Evolutionary conservation across 1,140 invertebrate species (phyloP).

Genomic region (Zophobas morio): DNA sequence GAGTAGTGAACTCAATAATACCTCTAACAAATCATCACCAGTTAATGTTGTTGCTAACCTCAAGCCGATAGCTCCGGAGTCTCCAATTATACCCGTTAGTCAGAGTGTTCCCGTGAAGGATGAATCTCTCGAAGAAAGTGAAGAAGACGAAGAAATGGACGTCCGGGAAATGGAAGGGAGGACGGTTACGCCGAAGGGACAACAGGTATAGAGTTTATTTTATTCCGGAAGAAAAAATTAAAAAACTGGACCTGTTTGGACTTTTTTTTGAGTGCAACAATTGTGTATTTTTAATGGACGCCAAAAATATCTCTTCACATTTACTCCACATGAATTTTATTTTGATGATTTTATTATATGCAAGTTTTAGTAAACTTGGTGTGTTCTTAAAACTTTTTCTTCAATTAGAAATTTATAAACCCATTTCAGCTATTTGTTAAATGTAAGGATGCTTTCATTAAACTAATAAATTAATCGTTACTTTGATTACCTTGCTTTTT

Average conservation of each 20-base stretch:
- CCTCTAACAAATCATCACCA: neutral
- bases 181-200: constrained; percentile 81
- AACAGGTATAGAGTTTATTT: constrained; percentile 74
- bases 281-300: neutral
- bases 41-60: no score
- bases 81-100: no score
- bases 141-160: constrained; percentile 79
- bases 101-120: constrained; percentile 5
- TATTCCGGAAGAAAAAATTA: neutral
- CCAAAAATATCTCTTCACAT: no score
- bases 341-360: no score
- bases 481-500: constrained; percentile 46
- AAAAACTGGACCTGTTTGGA: neutral
- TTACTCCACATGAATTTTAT: no score
- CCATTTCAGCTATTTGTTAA: no score
- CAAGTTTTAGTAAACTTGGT: no score
- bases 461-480: no score
- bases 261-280: neutral
- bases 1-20: neutral
- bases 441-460: no score
- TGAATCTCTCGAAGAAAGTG: constrained; percentile 58
- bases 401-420: no score
- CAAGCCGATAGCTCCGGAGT: no score
- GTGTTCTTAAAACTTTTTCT: no score
- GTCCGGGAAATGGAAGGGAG: constrained; percentile 83